Evolutionary conservation across 2,113 vertebrate genomes (phyloP).

Genomic region (Microcebus ravelobensis): DNA sequence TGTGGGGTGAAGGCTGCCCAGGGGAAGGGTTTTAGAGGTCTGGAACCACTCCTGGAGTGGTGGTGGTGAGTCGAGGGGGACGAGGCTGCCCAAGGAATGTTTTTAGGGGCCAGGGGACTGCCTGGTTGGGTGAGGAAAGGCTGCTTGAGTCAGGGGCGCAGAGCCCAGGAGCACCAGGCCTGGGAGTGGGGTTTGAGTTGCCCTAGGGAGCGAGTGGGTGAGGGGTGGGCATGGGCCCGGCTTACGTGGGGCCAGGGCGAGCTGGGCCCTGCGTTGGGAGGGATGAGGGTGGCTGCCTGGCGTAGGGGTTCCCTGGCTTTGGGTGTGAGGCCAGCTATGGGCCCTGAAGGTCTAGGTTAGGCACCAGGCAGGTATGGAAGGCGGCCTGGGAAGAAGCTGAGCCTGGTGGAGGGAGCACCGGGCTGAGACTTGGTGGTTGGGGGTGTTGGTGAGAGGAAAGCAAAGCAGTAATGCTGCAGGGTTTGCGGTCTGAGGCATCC

Average conservation of each 20-base stretch:
- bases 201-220: neutral
- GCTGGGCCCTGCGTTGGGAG: neutral
- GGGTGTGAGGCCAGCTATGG: neutral
- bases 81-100: neutral
- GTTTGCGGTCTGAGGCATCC: neutral
- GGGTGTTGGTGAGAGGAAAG: neutral
- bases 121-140: neutral
- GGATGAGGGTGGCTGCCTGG: neutral
- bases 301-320: neutral
- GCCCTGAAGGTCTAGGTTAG: neutral
- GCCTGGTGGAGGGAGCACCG: neutral
- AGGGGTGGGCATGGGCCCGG: neutral
- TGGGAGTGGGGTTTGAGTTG: conserved; percentile 6
- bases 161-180: neutral
- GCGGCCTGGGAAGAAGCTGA: neutral
- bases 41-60: neutral
- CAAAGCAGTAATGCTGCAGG: neutral
- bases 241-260: neutral
- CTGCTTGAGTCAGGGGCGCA: neutral
- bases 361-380: conserved; percentile 13
- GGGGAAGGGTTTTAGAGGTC: neutral
- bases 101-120: neutral
- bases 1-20: neutral
- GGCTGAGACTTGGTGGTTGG: neutral
- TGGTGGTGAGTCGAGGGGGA: neutral